Base-by-base conservation (phyloP, 1,140 invertebrate species). In the Aethina tumida region DNA sequence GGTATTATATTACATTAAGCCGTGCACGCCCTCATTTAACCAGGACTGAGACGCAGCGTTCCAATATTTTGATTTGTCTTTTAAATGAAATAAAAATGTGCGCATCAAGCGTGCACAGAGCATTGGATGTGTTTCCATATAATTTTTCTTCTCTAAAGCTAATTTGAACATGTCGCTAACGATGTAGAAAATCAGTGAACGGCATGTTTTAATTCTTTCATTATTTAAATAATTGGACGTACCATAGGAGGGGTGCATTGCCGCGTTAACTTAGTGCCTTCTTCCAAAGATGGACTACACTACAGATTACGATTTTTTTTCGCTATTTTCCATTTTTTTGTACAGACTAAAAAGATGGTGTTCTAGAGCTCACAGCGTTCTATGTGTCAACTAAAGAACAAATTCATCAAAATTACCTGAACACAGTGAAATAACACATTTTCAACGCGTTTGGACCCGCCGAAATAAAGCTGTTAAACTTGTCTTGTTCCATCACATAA, bases 171-270 rank as follows among this genome's bases (percentile, higher is more conserved):
- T 35, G 40, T 25, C 44, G 28, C 22, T n/a, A 30, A 20, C 39
- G 24, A 26, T 14, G 6, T 31, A 35, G 29, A 46, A 41, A 35
- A 41, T 35, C 19, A 36, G 41, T 42, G 20, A 21, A 39, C 26
- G 41, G 32, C 41, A 39, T 38, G 44, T 38, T 26, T 41, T n/a
- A n/a, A n/a, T n/a, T n/a, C n/a, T n/a, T n/a, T n/a, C n/a, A n/a
- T n/a, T n/a, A n/a, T n/a, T n/a, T n/a, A n/a, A n/a, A n/a, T n/a
- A n/a, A 39, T 34, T 55, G 55, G 55, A 57, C 55, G 55, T 53
- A 47, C 43, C 38, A 36, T 40, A 48, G 50, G 46, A 52, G 52
- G 53, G 55, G 55, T 55, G 55, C 55, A 53, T 54, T 52, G 51
- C 51, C 39, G 53, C 52, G 35, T 36, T 35, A 47, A 49, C 36